Conservation (phyloP, 2,113 vertebrate species). For the Procavia capensis region DNA sequence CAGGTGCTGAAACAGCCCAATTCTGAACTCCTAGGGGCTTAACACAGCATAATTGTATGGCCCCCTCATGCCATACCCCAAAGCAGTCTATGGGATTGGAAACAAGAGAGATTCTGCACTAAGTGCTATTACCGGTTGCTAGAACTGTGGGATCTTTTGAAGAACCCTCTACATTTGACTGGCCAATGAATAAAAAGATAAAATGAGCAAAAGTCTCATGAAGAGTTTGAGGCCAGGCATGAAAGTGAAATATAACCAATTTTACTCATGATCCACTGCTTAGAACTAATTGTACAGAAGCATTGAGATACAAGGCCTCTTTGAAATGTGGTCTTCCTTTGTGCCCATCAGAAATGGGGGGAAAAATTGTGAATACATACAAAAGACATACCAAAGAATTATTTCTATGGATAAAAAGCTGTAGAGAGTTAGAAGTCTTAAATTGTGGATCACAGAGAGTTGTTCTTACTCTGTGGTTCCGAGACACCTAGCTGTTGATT, state of each 20-base stretch:
- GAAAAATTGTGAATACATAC: background rate
- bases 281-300: background rate
- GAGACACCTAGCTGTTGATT: background rate
- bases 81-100: background rate
- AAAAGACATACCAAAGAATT: background rate
- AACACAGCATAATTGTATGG: background rate
- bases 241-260: background rate
- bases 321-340: background rate
- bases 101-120: background rate
- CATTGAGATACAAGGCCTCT: background rate
- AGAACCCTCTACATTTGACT: background rate
- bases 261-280: background rate
- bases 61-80: background rate
- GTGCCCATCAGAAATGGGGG: background rate
- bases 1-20: background rate
- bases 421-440: background rate
- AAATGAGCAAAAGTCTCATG: background rate
- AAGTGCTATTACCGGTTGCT: too few species aligned
- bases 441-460: background rate
- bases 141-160: background rate
- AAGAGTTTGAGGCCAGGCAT: background rate
- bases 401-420: background rate
- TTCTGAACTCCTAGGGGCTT: background rate
- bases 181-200: background rate
- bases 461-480: background rate